Evolutionary conservation across 2,888 invertebrate species (phyloP).

Genomic region (Melanostoma mellinum): DNA sequence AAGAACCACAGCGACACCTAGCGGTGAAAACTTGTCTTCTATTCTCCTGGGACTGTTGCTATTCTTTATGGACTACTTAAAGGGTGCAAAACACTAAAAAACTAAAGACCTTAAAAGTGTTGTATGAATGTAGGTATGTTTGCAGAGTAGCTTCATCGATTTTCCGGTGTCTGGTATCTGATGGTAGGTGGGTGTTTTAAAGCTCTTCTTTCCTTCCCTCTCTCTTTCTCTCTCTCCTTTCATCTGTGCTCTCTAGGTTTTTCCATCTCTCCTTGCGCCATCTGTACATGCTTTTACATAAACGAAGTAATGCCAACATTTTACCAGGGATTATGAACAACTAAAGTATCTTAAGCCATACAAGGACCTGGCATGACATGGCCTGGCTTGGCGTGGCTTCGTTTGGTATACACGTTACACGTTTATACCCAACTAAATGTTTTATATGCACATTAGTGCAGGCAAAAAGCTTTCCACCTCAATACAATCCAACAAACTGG

Average conservation of each 20-base stretch:
- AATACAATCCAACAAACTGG: not conserved
- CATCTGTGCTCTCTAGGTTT: not conserved
- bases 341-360: slow-evolving; percentile 20
- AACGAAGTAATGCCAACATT: slow-evolving; percentile 30
- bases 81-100: not conserved
- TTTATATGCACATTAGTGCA: not conserved
- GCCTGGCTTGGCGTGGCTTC: not conserved
- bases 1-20: slow-evolving; percentile 48
- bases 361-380: not conserved
- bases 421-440: not conserved
- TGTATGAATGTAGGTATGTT: not conserved
- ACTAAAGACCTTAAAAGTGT: slow-evolving; percentile 12
- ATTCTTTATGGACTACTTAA: slow-evolving; percentile 2
- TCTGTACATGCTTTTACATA: slow-evolving; percentile 38
- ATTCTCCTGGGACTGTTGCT: slow-evolving; percentile 26
- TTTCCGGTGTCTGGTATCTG: slow-evolving; percentile 65
- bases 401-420: not conserved
- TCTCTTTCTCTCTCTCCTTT: not conserved
- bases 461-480: slow-evolving; percentile 14
- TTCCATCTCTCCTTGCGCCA: slow-evolving; percentile 1
- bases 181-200: slow-evolving; percentile 34
- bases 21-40: slow-evolving; percentile 5
- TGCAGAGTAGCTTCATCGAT: slow-evolving; percentile 61
- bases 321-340: slow-evolving; percentile 44
- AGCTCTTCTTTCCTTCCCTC: slow-evolving; percentile 34